Evolutionary conservation across 2,888 invertebrate genomes (phyloP), one percentile per base, ranked within the genome.

Genomic region (Orchesella flavescens): DNA sequence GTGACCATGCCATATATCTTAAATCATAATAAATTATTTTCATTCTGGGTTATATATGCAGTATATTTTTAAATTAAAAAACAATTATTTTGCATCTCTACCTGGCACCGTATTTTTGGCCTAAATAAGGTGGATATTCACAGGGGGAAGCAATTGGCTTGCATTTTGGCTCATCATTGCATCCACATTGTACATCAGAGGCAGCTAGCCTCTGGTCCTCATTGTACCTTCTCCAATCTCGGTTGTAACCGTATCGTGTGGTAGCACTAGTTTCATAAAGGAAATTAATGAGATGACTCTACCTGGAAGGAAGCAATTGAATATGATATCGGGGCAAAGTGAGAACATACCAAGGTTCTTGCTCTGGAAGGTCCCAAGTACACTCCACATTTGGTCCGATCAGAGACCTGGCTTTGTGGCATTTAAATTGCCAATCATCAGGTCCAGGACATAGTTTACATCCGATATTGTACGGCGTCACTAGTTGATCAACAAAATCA

Each of bases 181-280:
- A 84, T 13, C 88, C 87, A 82, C 86, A 86, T 24, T 55, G 21
- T 13, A 86, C 69, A 34, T 86, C 86, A 46, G 85, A 82, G 1
- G 73, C 79, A 1, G 59, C 79, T 19, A 68, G 23, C 10, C 86
- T 55, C 59, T 86, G 84, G 44, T 88, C 88, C 15, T 85, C 85
- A 55, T 87, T 87, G 85, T 85, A 87, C 0, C 85, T 82, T 34
- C 88, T 84, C 88, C 88, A 88, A 69, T 88, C 87, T 24, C 87
- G 78, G 66, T 87, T 87, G 57, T 84, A 77, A 1, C 86, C 85
- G 77, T 86, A 87, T 1, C 69, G 57, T 12, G 84, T 86, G 10
- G 69, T 44, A 13, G 83, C 84, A 71, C 86, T 86, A 49, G 0
- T 44, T 73, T 17, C 1, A 63, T 55, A 66, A 53, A 12, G 24